Evolutionary conservation across 2,113 vertebrate genomes (phyloP).

Genomic region (Camelus dromedarius): DNA sequence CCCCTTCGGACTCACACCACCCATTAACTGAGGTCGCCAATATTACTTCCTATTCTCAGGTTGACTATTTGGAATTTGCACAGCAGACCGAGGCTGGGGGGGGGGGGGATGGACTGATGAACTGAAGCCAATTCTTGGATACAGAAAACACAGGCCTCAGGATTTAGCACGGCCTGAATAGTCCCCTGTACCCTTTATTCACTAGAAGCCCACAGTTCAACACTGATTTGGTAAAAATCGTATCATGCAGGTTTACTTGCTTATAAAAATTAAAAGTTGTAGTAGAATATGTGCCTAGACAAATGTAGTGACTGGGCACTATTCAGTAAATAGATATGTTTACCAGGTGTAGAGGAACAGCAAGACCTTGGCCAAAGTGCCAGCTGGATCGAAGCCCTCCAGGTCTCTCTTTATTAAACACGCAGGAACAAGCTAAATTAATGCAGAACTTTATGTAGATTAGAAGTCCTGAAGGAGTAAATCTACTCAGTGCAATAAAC

Average conservation of each 20-base stretch:
- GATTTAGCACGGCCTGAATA: not conserved
- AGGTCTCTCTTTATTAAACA: not conserved
- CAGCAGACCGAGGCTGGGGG: not conserved
- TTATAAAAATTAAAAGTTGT: not conserved
- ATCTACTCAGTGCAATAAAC: not conserved
- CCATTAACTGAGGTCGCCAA: not conserved
- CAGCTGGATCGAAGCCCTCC: not conserved
- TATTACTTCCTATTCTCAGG: not conserved
- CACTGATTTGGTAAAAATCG: not conserved
- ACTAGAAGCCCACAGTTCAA: not conserved
- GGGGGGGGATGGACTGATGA: not conserved
- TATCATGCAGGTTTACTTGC: not conserved
- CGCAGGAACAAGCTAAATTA: not conserved
- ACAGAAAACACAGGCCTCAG: not conserved
- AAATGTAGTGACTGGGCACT: not conserved
- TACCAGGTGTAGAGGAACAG: not conserved
- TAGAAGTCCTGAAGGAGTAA: not conserved
- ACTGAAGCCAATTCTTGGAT: not conserved
- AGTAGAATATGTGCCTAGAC: not conserved
- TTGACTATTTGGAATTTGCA: not conserved
- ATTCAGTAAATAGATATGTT: not conserved
- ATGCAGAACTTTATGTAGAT: not conserved
- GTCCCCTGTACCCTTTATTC: not conserved
- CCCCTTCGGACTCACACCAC: not conserved
- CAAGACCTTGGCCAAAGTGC: not conserved